phyloP scores from a whole-genome alignment of 2,888 invertebrate genomes.

The Pherbina coryleti region DNA sequence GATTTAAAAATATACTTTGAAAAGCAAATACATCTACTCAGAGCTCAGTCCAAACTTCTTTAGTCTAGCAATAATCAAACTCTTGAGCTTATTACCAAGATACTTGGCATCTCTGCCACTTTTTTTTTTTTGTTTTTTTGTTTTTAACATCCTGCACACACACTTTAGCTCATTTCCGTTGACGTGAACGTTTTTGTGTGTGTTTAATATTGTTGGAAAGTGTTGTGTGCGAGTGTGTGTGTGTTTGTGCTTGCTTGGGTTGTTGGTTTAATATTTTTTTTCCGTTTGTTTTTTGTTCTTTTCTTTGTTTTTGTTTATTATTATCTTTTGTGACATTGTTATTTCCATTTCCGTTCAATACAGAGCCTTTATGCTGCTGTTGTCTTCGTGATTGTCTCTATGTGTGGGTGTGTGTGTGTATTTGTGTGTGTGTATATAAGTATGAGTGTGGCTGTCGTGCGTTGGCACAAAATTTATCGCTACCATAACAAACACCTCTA shows the following conservation, averaged over 20 bases:
- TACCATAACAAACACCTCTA: neutral
- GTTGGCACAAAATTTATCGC: conserved; percentile 7
- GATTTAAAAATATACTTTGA: too few species aligned
- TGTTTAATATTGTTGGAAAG: neutral
- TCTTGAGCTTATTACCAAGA: too few species aligned
- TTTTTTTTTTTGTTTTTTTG: too few species aligned
- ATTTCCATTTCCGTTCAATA: conserved; percentile 19
- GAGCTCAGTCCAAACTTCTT: too few species aligned
- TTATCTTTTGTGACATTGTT: conserved; percentile 2
- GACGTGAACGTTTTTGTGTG: neutral
- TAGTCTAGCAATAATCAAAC: too few species aligned
- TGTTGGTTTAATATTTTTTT: too few species aligned
- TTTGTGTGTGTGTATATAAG: neutral
- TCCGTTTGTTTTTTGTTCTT: neutral
- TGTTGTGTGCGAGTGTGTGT: neutral
- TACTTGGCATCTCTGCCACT: too few species aligned
- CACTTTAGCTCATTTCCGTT: neutral
- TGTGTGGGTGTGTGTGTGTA: neutral
- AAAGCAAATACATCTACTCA: too few species aligned
- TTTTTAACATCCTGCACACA: neutral
- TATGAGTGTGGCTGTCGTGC: neutral
- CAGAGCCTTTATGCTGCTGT: neutral
- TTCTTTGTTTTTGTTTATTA: neutral
- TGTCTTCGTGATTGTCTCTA: neutral
- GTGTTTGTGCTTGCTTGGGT: neutral